These are phyloP conservation scores for Siniperca knerii DNA, from an alignment of 2,113 vertebrate genomes.

Conservation along the genomic window DNA sequence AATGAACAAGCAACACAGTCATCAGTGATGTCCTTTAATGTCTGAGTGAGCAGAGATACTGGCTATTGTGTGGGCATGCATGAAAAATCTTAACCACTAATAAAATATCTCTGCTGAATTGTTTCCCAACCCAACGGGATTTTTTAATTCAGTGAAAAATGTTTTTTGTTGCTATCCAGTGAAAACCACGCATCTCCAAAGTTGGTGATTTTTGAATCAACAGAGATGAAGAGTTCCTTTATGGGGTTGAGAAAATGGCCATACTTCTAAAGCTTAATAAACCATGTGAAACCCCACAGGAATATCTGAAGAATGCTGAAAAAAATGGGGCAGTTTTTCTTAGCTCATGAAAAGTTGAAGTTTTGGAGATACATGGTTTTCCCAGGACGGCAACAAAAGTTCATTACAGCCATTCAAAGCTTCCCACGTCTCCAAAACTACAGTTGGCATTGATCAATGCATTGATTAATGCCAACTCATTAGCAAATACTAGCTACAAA, in stretches of 20 bases:
- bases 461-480: conserved; percentile 22
- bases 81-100: neutral
- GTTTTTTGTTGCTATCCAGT: neutral
- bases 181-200: neutral
- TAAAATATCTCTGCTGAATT: neutral
- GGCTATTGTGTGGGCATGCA: no score
- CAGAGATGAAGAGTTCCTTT: neutral
- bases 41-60: no score
- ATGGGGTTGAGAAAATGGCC: neutral
- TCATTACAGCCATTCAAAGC: neutral
- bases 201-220: neutral
- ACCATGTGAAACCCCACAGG: neutral
- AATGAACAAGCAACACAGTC: no score
- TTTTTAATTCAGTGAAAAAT: neutral
- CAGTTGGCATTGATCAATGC: conserved; percentile 4
- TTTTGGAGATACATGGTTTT: neutral
- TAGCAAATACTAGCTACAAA: conserved; percentile 34
- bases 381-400: neutral
- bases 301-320: neutral
- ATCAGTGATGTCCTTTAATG: no score
- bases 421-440: neutral
- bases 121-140: neutral
- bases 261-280: neutral
- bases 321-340: neutral
- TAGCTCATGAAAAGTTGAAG: neutral